Evolutionary conservation across 2,888 invertebrate species (phyloP).

Genomic region (Tryphoninae sp.): DNA sequence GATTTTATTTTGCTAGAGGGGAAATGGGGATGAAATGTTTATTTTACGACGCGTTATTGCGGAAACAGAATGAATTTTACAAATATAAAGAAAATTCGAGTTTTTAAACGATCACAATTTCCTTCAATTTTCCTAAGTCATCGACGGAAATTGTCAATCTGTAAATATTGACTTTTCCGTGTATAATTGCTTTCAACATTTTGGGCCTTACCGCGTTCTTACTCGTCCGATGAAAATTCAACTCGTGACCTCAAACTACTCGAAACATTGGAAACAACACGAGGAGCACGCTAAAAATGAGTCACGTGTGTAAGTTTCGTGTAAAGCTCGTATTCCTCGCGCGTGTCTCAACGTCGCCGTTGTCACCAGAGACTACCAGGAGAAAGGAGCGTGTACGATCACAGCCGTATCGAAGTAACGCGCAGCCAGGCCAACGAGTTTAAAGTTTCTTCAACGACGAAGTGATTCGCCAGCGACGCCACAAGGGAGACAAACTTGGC

Average conservation of each 20-base stretch:
- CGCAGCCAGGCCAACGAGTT: constrained; percentile 61
- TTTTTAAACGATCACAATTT: too few species aligned
- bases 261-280: background rate
- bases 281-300: constrained; percentile 25
- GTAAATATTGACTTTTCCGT: background rate
- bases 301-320: constrained; percentile 1
- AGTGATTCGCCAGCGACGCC: constrained; percentile 65
- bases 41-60: too few species aligned
- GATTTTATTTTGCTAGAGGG: too few species aligned
- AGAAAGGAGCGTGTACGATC: constrained; percentile 35
- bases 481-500: constrained; percentile 67
- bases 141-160: background rate
- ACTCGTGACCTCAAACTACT: constrained; percentile 28
- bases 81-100: too few species aligned
- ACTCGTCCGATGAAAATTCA: constrained; percentile 26
- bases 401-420: constrained; percentile 17
- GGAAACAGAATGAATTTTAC: too few species aligned
- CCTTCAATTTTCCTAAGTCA: background rate
- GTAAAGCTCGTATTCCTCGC: background rate
- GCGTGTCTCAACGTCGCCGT: constrained; percentile 42
- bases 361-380: constrained; percentile 51
- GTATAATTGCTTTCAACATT: background rate
- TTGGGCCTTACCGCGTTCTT: constrained; percentile 21
- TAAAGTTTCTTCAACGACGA: constrained; percentile 70
- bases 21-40: too few species aligned